phyloP scores from a whole-genome alignment of 2,797 vertebrate species.

The Ambastaia sidthimunki region DNA sequence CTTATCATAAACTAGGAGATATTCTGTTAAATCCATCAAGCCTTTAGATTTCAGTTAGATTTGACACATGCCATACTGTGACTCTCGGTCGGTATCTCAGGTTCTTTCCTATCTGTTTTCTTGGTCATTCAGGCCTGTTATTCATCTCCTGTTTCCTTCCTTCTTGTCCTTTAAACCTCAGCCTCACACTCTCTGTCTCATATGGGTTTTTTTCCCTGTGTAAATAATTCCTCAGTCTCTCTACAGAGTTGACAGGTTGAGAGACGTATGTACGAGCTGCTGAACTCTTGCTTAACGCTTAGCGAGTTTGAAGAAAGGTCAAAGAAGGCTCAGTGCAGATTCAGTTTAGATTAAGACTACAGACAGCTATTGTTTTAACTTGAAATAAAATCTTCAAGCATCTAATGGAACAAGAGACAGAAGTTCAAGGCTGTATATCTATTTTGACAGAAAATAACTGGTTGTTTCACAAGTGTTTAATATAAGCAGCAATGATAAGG shows the following conservation, averaged over 20 bases:
- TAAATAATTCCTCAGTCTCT: constrained; percentile 49
- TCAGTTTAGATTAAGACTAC: constrained; percentile 50
- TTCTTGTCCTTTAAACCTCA: constrained; percentile 17
- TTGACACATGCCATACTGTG: constrained; percentile 21
- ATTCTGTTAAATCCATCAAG: too few species aligned
- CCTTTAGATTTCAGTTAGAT: constrained; percentile 24
- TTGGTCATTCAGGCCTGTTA: constrained; percentile 31
- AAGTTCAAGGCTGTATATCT: constrained; percentile 40
- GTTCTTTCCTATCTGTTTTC: constrained; percentile 31
- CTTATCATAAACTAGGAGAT: not conserved
- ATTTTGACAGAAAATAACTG: constrained; percentile 12
- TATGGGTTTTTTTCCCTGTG: constrained; percentile 11
- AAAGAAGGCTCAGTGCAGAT: constrained; percentile 44
- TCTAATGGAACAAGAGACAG: constrained; percentile 1
- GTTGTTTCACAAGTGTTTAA: constrained; percentile 24
- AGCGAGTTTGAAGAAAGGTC: constrained; percentile 29
- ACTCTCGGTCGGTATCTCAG: not conserved
- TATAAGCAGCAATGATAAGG: constrained; percentile 7
- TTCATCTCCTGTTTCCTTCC: constrained; percentile 34
- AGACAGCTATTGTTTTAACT: constrained; percentile 50
- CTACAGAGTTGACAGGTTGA: constrained; percentile 44
- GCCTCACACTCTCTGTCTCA: constrained; percentile 17
- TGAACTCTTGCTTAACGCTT: constrained; percentile 45
- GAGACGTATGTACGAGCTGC: constrained; percentile 42
- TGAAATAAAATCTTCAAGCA: constrained; percentile 35